Base-by-base conservation (phyloP, 2,113 vertebrate species). In the Lamprologus speciosus region DNA sequence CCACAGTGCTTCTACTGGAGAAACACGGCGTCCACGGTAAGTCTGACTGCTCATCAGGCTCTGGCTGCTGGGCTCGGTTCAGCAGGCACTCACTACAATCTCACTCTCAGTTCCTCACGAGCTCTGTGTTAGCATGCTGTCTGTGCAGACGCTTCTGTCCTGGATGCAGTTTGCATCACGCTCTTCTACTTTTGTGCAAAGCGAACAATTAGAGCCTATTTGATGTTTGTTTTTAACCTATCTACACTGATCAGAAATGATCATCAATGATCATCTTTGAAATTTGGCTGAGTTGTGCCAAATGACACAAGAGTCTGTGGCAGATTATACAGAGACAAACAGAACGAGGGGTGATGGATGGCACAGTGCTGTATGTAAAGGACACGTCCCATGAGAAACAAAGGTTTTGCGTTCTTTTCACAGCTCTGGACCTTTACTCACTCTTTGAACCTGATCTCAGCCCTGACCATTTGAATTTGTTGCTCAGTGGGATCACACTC, bases 401-500 rank as follows among this genome's bases (percentile, higher is more conserved):
- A 47, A 17, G 16, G 68, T 16, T 73, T 42, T 16, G 21, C 9
- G 1, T 2, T 1, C 23, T 45, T 23, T 73, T 1, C 37, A 45
- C 12, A 6, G 40, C 68, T 73, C 0, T 47, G 5, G 2, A 73
- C 68, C 14, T 17, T 73, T 45, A 28, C 5, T 47, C 2, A 23
- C 12, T 26, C 42, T 75, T 47, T 31, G 9, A 75, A 47, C 42
- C 42, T 3, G 26, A 50, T 31, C 4, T 75, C 26, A 75, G 42
- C 4, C 23, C 28, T 63, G 58, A n/a, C 17, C 19, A 21, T 13
- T 8, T 65, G 19, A n/a, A 19, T 21, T 35, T 65, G 31, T 8
- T 50, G 42, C 70, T 50, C 26, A 78, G 42, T 78, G 4, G 16
- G 45, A 78, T n/a, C 55, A 87, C 93, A 98, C 98, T 99, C 94